Evolutionary conservation across 2,113 vertebrate genomes (phyloP), one percentile per base, ranked within the genome.

Genomic region (Girardinichthys multiradiatus): DNA sequence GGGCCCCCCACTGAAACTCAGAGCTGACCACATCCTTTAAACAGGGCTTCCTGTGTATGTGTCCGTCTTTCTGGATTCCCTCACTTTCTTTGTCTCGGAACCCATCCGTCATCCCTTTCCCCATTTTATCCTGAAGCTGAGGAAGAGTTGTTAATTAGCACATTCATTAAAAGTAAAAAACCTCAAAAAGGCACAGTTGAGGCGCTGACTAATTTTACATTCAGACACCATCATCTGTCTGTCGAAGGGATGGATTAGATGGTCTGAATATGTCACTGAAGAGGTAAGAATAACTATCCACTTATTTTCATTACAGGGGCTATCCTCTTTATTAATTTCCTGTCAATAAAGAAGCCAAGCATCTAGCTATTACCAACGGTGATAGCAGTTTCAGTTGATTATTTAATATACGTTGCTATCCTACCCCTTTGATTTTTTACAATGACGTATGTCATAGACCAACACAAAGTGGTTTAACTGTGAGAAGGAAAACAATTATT

Each of bases 101-200:
- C 57, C 57, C 76, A 75, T 86, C 81, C 84, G 78, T 86, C 85
- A 84, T 24, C 31, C 19, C 74, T 69, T 79, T 30, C 64, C 48
- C 71, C 61, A 24, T 72, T 82, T 76, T 69, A 80, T 80, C 72
- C 79, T 61, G 2, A 21, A 81, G 76, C 64, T 3, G 57, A 77
- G 64, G 85, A 89, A 72, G 74, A 85, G 67, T 72, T 87, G 72
- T 72, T 91, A 86, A 87, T 91, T 87, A 85, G 74, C 42, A 61
- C 64, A 72, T 78, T 77, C 80, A 86, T 91, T 90, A 89, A 89
- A 89, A 84, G 71, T 74, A 68, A 73, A 57, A 76, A 74, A 85
- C 64, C 61, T 70, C 65, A 63, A 48, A 82, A 81, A 85, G 88
- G 62, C 35, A 5, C 65, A 26, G 73, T 51, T 61, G 62, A 84